phyloP scores from a whole-genome alignment of 1,140 invertebrate species.

The Pseudachorutes palmiensis region DNA sequence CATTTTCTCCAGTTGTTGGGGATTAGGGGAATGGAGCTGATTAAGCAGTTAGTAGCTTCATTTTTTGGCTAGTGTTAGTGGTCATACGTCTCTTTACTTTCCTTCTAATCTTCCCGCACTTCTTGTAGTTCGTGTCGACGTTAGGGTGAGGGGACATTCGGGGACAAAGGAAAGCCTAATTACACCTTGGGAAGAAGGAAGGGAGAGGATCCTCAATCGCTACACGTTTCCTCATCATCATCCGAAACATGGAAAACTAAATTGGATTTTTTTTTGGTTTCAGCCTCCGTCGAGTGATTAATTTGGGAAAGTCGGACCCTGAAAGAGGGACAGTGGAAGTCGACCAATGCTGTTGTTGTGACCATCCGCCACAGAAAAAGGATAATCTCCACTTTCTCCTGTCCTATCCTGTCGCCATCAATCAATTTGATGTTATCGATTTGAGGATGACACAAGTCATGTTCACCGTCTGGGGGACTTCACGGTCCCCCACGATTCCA shows the following conservation, averaged over 20 bases:
- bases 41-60: constrained; percentile 38
- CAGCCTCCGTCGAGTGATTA: background rate
- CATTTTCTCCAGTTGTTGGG: constrained; percentile 1
- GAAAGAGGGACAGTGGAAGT: too few relatives aligned
- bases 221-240: background rate
- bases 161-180: constrained; percentile 20
- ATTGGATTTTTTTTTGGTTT: constrained; percentile 14
- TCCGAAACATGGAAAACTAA: background rate
- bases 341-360: too few relatives aligned
- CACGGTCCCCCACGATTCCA: too few relatives aligned
- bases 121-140: background rate
- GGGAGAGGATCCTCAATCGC: background rate
- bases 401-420: too few relatives aligned
- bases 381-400: too few relatives aligned
- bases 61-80: too few relatives aligned
- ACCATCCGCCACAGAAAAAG: too few relatives aligned
- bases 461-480: too few relatives aligned
- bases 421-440: too few relatives aligned
- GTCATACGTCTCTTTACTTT: too few relatives aligned
- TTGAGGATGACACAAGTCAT: too few relatives aligned
- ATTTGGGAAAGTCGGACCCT: constrained; percentile 7
- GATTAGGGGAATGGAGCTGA: constrained; percentile 27
- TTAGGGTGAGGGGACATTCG: constrained; percentile 1
- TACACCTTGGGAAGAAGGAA: constrained; percentile 21
- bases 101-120: background rate